Evolutionary conservation across 2,888 invertebrate species (phyloP).

Genomic region (Tholera decimalis): DNA sequence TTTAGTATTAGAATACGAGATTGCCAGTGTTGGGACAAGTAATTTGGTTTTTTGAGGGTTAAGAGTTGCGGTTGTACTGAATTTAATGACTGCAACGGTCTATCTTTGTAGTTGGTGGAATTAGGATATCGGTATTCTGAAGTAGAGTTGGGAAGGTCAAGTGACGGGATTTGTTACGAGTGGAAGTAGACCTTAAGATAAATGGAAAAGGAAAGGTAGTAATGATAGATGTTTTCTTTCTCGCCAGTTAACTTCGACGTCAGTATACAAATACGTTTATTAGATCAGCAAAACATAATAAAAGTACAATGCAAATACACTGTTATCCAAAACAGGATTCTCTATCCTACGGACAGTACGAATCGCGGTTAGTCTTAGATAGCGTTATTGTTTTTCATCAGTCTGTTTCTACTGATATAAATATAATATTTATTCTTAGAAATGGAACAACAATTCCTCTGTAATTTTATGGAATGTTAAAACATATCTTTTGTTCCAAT

Average conservation of each 20-base stretch:
- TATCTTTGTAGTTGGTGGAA: slow-evolving; percentile 20
- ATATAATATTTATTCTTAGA: neutral
- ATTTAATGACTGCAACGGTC: slow-evolving; percentile 44
- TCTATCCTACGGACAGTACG: too few relatives aligned
- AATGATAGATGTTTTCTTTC: slow-evolving; percentile 3
- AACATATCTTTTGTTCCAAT: neutral
- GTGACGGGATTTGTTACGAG: slow-evolving; percentile 20
- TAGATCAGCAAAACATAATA: too few relatives aligned
- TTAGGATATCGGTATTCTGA: slow-evolving; percentile 36
- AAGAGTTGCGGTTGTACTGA: slow-evolving; percentile 12
- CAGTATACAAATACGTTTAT: too few relatives aligned
- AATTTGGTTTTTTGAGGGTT: slow-evolving; percentile 49
- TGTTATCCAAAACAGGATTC: too few relatives aligned
- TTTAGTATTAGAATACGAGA: slow-evolving; percentile 60
- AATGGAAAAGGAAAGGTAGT: neutral
- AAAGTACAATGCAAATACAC: too few relatives aligned
- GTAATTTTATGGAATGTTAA: too few relatives aligned
- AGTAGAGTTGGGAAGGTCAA: slow-evolving; percentile 24
- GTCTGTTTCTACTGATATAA: too few relatives aligned
- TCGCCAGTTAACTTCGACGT: too few relatives aligned
- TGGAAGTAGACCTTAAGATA: slow-evolving; percentile 6
- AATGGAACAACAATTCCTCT: neutral
- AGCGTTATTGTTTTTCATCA: too few relatives aligned
- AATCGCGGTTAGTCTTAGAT: too few relatives aligned
- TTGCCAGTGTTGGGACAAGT: slow-evolving; percentile 56